phyloP scores from a whole-genome alignment of 2,113 vertebrate species.

The Trogon melanurus region DNA sequence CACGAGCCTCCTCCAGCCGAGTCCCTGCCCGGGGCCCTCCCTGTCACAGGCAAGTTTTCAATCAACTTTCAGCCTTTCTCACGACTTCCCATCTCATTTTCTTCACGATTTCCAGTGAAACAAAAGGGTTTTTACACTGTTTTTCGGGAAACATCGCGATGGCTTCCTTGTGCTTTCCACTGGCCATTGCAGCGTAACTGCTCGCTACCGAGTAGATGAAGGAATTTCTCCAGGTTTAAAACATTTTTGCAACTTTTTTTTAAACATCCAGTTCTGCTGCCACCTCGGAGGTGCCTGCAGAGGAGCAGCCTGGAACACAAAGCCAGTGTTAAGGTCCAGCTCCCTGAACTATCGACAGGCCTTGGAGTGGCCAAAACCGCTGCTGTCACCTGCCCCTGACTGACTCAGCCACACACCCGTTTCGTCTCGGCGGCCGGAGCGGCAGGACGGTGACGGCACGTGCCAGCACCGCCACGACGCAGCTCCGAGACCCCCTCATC shows the following conservation, averaged over 20 bases:
- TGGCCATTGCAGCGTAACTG: accelerated
- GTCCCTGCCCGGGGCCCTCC: neutral
- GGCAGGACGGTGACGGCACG: neutral
- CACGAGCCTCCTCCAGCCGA: neutral
- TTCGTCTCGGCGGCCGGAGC: neutral
- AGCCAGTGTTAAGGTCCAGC: too few species aligned
- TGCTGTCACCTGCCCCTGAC: neutral
- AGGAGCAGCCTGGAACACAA: too few species aligned
- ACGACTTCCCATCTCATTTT: neutral
- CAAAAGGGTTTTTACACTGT: accelerated
- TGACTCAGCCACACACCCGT: neutral
- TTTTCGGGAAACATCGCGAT: accelerated
- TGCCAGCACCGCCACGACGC: accelerated
- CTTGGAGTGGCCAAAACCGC: neutral
- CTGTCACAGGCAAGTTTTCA: neutral
- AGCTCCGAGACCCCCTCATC: neutral
- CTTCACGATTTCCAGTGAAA: neutral
- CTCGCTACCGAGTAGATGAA: neutral
- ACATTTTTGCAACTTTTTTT: neutral
- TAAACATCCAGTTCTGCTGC: neutral
- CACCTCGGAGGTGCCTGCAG: neutral
- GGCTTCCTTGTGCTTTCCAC: neutral
- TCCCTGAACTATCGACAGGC: neutral
- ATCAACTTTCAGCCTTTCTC: neutral
- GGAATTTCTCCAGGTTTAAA: neutral